A percentile compares a stretch with the other conserved stretches of the same genome.
phyloP scores from a whole-genome alignment of 2,113 vertebrate genomes.

The Microcebus lehilahytsara region DNA sequence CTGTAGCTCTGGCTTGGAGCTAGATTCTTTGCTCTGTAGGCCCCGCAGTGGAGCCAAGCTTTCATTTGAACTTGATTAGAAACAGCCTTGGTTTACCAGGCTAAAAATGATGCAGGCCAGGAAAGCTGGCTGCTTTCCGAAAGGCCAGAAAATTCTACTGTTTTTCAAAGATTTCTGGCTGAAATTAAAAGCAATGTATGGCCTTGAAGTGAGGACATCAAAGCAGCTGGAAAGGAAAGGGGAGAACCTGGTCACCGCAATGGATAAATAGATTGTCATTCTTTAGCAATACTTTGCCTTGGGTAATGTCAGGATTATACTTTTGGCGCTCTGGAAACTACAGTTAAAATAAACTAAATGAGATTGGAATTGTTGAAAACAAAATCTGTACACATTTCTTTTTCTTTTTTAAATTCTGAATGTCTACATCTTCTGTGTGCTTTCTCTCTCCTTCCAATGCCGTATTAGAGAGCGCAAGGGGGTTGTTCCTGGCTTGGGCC shows the following conservation, averaged over 20 bases:
- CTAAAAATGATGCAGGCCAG: neutral
- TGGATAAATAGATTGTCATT: neutral
- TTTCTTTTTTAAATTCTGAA: neutral
- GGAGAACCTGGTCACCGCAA: neutral
- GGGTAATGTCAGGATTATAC: neutral
- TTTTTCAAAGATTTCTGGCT: neutral
- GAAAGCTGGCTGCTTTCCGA: neutral
- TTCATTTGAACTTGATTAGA: neutral
- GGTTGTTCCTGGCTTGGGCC: neutral
- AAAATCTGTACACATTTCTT: neutral
- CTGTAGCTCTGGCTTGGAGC: neutral
- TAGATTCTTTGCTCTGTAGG: neutral
- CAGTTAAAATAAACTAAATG: neutral
- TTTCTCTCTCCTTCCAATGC: neutral
- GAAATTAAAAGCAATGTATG: neutral
- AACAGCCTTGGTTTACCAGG: neutral
- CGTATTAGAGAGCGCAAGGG: neutral
- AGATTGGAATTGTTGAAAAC: neutral
- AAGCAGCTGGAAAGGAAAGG: neutral
- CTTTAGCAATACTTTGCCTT: neutral
- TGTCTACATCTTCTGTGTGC: neutral
- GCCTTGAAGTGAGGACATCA: neutral
- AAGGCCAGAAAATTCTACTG: conserved; percentile 18
- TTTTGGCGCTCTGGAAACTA: conserved; percentile 3
- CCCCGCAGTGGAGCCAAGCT: neutral